A percentile compares a stretch with the other conserved stretches of the same genome.
phyloP scores from a whole-genome alignment of 2,888 invertebrate genomes.

The Ectemnius cavifrons region DNA sequence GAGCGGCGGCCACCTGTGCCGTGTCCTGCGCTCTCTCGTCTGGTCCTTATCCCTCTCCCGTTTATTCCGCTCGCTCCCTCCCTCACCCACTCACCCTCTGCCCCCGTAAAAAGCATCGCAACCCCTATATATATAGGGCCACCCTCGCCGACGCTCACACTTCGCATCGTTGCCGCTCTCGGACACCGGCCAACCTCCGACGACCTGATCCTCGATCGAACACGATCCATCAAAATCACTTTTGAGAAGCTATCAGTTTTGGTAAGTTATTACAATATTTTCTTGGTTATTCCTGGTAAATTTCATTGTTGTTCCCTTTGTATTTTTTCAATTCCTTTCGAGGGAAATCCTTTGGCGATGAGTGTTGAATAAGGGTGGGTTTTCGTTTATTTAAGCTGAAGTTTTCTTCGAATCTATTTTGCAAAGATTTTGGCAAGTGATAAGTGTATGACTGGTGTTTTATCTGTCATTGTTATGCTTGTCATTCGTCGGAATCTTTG shows the following conservation, averaged over 20 bases:
- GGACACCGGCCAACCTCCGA: conserved; percentile 13
- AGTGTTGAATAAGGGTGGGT: too few species aligned
- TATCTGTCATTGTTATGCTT: too few species aligned
- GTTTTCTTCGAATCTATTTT: too few species aligned
- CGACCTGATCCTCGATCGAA: too few species aligned
- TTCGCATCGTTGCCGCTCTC: conserved; percentile 66
- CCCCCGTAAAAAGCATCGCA: conserved; percentile 51
- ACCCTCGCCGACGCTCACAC: conserved; percentile 62
- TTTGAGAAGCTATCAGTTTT: too few species aligned
- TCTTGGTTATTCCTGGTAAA: not conserved
- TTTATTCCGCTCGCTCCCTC: not conserved
- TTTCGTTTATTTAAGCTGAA: too few species aligned
- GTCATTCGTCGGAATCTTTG: too few species aligned
- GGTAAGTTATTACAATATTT: not conserved
- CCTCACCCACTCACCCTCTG: conserved; percentile 37
- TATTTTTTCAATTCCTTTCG: not conserved
- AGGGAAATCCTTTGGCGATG: not conserved
- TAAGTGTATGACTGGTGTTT: too few species aligned
- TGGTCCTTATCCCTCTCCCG: not conserved
- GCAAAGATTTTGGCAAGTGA: too few species aligned
- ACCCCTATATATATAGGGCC: conserved; percentile 68
- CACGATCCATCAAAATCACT: too few species aligned
- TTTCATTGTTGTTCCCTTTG: not conserved
- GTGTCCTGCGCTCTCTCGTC: conserved; percentile 32
- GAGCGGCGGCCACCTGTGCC: conserved; percentile 64